phyloP scores from a whole-genome alignment of 2,797 vertebrate species.

The Vipera ursinii region DNA sequence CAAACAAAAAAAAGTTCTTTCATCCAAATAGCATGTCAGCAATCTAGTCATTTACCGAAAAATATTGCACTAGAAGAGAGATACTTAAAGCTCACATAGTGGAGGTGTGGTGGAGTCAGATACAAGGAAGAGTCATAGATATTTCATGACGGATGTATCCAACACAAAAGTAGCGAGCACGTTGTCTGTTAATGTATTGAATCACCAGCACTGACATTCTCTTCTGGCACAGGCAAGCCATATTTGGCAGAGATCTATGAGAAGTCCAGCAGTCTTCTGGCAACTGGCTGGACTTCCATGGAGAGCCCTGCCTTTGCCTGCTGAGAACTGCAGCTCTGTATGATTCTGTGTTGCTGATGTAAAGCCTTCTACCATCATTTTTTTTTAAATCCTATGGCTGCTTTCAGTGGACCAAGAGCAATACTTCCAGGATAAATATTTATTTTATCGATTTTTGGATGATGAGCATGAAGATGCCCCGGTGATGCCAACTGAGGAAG shows the following conservation, averaged over 20 bases:
- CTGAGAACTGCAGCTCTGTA: slow-evolving; percentile 1
- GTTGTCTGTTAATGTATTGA: background rate
- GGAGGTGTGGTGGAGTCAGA: background rate
- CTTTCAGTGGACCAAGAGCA: slow-evolving; percentile 90
- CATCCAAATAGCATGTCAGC: background rate
- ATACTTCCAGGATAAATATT: slow-evolving; percentile 96
- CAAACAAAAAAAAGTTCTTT: background rate
- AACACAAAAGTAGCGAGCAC: background rate
- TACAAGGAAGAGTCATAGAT: background rate
- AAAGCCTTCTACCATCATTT: accelerated
- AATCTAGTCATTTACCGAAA: background rate
- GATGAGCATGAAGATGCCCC: slow-evolving; percentile 86
- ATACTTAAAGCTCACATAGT: background rate
- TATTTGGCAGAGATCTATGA: background rate
- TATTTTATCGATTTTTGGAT: slow-evolving; percentile 97
- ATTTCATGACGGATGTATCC: background rate
- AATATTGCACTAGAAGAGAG: background rate
- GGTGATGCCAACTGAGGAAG: slow-evolving; percentile 82
- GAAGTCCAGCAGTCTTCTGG: background rate
- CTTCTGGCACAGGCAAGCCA: background rate
- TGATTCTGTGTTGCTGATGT: background rate
- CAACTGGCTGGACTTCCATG: background rate
- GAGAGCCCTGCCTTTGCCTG: background rate
- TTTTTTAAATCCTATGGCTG: background rate
- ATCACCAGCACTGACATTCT: background rate